Base-by-base conservation (phyloP, 2,113 vertebrate species). In the Centrocercus urophasianus region DNA sequence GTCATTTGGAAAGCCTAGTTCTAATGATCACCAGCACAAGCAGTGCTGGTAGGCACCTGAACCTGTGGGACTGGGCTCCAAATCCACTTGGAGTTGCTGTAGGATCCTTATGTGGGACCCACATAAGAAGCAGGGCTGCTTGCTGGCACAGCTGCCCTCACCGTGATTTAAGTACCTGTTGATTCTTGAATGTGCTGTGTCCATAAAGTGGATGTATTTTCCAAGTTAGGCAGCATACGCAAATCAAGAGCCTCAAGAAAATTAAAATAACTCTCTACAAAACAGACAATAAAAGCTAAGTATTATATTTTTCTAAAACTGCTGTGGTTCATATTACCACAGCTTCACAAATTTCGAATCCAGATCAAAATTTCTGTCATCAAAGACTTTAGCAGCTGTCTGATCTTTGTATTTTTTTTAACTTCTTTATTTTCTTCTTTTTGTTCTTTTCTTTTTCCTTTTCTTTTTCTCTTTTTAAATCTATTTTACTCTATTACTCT, bases 41-140 rank as follows among this genome's bases (percentile, higher is more conserved):
- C 6, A 2, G 16, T 82, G 32, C n/a, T 48, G 36, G 5, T 10
- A 74, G 60, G 30, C 0, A 0, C 28, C 75, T 25, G 11, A 83
- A 25, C 43, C 50, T 32, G 34, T 3, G 8, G 42, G 11, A 34
- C 2, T 61, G 38, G 38, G 21, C 36, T 34, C 34, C 50, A 71
- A 88, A 56, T 32, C 54, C 16, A 56, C 28, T 77, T 6, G 38
- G 48, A 69, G n/a, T 18, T 30, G 38, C 77, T 28, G 28, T 66
- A 14, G 42, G 25, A 32, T 59, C 2, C 0, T 45, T 90, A 60
- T 63, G 13, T 10, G 12, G 40, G 40, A 48, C 28, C 19, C 4
- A 2, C 27, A 48, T 75, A 38, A n/a, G 54, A 63, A 71, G 60
- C 0, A 1, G 32, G 30, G 79, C 38, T 18, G 48, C 21, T 63